A percentile compares a stretch with the other conserved stretches of the same genome.
These are phyloP conservation scores for Sylvilagus bachmani DNA, from an alignment of 2,113 vertebrate genomes.

Conservation along the genomic window DNA sequence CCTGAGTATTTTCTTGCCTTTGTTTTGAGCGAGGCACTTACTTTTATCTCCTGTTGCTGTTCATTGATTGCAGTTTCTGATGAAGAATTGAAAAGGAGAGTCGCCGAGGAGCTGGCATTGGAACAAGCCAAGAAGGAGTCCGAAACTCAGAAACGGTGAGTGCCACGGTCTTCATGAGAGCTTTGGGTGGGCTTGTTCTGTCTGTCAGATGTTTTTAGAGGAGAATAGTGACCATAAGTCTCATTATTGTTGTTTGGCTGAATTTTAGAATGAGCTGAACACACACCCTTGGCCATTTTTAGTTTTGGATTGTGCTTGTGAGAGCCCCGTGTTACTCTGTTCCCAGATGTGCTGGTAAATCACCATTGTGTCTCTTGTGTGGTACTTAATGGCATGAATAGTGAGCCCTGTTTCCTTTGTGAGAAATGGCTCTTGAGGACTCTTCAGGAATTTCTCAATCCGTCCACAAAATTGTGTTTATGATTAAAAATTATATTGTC, in stretches of 20 bases:
- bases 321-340: neutral
- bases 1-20: constrained; percentile 6
- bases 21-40: constrained; percentile 42
- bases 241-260: neutral
- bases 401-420: neutral
- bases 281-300: neutral
- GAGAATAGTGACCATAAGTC: neutral
- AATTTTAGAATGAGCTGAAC: neutral
- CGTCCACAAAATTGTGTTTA: neutral
- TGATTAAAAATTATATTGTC: constrained; percentile 35
- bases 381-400: neutral
- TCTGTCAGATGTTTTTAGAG: neutral
- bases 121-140: constrained; percentile 89
- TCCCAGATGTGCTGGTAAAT: neutral
- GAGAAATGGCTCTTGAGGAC: constrained; percentile 23
- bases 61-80: constrained; percentile 87
- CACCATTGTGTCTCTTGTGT: neutral
- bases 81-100: constrained; percentile 91
- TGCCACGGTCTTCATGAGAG: neutral
- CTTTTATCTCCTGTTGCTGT: constrained; percentile 53
- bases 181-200: neutral
- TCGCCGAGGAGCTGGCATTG: constrained; percentile 89
- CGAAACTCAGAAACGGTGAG: constrained; percentile 89
- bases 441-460: constrained; percentile 22
- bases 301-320: constrained; percentile 9